These are phyloP conservation scores for Chymomyza amoena DNA, from an alignment of 2,888 invertebrate genomes.

Conservation along the genomic window DNA sequence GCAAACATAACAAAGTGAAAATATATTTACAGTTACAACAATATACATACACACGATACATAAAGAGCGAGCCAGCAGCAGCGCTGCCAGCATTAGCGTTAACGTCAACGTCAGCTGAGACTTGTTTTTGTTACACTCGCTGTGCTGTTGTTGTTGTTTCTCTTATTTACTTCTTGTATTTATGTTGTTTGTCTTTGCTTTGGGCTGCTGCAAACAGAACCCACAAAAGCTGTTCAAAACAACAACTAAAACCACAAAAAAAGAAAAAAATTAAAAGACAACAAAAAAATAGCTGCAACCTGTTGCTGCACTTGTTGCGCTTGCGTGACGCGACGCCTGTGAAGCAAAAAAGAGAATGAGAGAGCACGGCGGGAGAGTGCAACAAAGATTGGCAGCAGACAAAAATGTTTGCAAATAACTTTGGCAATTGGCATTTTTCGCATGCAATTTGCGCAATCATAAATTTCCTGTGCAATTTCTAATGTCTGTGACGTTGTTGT, in stretches of 20 bases:
- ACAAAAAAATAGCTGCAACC: not conserved
- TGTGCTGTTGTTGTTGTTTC: slow-evolving; percentile 17
- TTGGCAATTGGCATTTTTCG: slow-evolving; percentile 62
- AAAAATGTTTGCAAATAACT: slow-evolving; percentile 38
- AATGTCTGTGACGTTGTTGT: not conserved
- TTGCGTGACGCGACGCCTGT: not conserved
- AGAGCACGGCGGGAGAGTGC: not conserved
- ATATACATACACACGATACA: not conserved
- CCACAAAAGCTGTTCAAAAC: not conserved
- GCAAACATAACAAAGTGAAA: slow-evolving; percentile 72
- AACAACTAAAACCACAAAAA: slow-evolving; percentile 12
- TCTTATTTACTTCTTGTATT: slow-evolving; percentile 42
- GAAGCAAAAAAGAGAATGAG: slow-evolving; percentile 7
- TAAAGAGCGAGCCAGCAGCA: slow-evolving; percentile 25
- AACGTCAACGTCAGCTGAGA: slow-evolving; percentile 35
- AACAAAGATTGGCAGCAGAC: not conserved
- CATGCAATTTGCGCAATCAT: slow-evolving; percentile 64
- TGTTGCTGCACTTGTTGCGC: slow-evolving; percentile 22
- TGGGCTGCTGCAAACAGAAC: slow-evolving; percentile 37
- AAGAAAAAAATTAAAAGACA: not conserved
- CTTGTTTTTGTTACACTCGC: slow-evolving; percentile 35
- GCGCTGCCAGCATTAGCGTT: not conserved
- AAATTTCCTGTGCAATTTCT: slow-evolving; percentile 55
- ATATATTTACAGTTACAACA: slow-evolving; percentile 68
- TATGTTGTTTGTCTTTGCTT: slow-evolving; percentile 35